Evolutionary conservation across 2,113 vertebrate species (phyloP).

Genomic region (Natator depressus): DNA sequence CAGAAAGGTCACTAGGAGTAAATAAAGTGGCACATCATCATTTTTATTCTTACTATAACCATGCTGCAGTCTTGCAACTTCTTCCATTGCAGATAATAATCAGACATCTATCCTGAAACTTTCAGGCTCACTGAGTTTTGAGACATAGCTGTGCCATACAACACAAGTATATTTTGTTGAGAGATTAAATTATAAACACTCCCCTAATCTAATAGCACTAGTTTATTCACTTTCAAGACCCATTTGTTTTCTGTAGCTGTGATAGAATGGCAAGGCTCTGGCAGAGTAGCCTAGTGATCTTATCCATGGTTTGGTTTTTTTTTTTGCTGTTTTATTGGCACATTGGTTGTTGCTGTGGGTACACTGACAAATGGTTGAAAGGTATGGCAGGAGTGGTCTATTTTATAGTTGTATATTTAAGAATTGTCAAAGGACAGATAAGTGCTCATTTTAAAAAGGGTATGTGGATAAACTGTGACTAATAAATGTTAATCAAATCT

Average conservation of each 20-base stretch:
- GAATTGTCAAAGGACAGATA: background rate
- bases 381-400: constrained; percentile 54
- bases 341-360: constrained; percentile 55
- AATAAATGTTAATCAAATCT: background rate
- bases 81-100: background rate
- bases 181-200: background rate
- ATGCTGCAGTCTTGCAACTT: background rate
- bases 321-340: background rate
- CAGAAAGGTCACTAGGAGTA: background rate
- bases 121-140: background rate
- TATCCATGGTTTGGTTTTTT: constrained; percentile 30
- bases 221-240: background rate
- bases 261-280: background rate
- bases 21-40: background rate
- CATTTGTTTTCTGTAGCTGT: constrained; percentile 11
- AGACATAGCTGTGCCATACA: background rate
- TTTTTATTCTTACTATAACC: background rate
- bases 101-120: background rate
- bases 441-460: background rate
- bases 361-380: constrained; percentile 39
- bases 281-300: constrained; percentile 24
- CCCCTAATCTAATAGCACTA: background rate
- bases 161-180: background rate
- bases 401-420: background rate
- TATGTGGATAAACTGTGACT: background rate